Percentiles rank a stretch among this genome's conserved stretches.
These are phyloP conservation scores for Pygocentrus nattereri DNA, from an alignment of 2,797 vertebrate genomes.

Conservation along the genomic window DNA sequence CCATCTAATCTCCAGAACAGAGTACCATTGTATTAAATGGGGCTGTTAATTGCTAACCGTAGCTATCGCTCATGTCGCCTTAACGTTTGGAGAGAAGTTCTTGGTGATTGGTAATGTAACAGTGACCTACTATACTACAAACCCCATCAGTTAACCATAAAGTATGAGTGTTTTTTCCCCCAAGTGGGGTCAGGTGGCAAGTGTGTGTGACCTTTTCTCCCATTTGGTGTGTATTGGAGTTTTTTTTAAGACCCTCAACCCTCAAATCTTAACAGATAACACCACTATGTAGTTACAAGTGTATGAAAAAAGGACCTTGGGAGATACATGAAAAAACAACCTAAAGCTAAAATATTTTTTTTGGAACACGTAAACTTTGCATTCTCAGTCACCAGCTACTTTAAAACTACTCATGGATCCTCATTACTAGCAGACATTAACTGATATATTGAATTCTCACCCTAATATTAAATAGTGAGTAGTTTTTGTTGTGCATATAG, in stretches of 20 bases:
- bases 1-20: conserved; percentile 40
- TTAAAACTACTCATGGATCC: too few relatives aligned
- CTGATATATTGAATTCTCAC: too few relatives aligned
- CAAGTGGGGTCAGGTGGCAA: background rate
- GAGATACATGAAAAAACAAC: too few relatives aligned
- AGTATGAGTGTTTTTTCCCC: too few relatives aligned
- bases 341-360: too few relatives aligned
- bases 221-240: too few relatives aligned
- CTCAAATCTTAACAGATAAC: background rate
- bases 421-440: too few relatives aligned
- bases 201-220: background rate
- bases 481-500: too few relatives aligned
- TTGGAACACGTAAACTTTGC: too few relatives aligned
- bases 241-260: background rate
- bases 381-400: too few relatives aligned
- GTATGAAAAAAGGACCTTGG: too few relatives aligned
- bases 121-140: background rate
- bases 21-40: conserved; percentile 39
- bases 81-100: background rate
- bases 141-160: background rate
- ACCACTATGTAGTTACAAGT: background rate
- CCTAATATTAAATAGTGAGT: too few relatives aligned
- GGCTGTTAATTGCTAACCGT: conserved; percentile 11
- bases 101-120: conserved; percentile 9
- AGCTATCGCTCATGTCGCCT: conserved; percentile 1